These are phyloP conservation scores for Odobenus rosmarus DNA, from an alignment of 2,113 vertebrate species.

Conservation along the genomic window DNA sequence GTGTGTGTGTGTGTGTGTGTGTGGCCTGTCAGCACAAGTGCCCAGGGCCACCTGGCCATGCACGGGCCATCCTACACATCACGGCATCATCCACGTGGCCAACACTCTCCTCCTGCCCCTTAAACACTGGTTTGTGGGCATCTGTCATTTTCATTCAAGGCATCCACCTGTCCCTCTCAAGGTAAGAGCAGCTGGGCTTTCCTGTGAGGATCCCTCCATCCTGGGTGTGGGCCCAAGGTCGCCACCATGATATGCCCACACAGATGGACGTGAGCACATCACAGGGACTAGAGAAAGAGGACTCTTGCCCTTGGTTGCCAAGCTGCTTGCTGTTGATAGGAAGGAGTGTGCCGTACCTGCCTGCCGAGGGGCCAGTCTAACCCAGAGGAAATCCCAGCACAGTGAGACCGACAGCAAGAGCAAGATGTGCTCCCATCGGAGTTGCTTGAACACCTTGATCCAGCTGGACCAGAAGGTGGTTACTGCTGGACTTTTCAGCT, in stretches of 20 bases:
- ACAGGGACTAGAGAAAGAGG: neutral
- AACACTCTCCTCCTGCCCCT: rapidly evolving
- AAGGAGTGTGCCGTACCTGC: too few species aligned
- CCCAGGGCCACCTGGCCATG: neutral
- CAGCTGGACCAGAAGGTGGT: neutral
- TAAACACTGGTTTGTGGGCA: neutral
- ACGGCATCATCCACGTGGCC: rapidly evolving
- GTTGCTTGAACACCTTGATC: neutral
- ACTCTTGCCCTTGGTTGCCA: neutral
- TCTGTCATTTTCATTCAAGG: neutral
- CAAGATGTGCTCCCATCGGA: neutral
- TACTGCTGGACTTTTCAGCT: neutral
- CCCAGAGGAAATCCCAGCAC: neutral
- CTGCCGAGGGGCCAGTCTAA: neutral
- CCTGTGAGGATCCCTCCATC: neutral
- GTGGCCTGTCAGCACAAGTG: neutral
- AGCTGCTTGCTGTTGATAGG: neutral
- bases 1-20: neutral
- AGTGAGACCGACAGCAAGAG: neutral
- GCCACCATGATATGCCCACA: rapidly evolving
- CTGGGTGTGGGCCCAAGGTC: rapidly evolving
- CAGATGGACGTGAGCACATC: neutral
- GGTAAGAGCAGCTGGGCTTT: neutral
- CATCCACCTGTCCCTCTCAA: too few species aligned
- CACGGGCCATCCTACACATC: too few species aligned